Evolutionary conservation across 1,140 invertebrate species (phyloP).

Genomic region (Leptinotarsa defecta): DNA sequence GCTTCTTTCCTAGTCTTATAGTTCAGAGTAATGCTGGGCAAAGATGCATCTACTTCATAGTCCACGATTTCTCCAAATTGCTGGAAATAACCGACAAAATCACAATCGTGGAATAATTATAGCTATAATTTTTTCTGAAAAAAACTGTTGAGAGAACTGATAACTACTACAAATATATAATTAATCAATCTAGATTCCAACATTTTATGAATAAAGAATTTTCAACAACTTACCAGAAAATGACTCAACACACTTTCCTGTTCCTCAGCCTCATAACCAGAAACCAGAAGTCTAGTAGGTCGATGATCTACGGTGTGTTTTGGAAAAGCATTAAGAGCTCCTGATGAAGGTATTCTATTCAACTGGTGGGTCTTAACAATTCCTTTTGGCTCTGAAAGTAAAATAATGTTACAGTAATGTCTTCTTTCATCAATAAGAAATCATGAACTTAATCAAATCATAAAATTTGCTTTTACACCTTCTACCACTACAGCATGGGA

Average conservation of each 20-base stretch:
- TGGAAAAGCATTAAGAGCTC: constrained; percentile 45
- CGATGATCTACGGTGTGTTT: constrained; percentile 77
- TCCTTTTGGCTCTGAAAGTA: constrained; percentile 34
- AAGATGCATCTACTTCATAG: constrained; percentile 68
- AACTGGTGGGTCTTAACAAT: constrained; percentile 36
- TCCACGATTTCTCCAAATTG: constrained; percentile 75
- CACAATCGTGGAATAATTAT: neutral
- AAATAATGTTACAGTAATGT: constrained; percentile 10
- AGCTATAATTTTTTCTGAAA: too few species aligned
- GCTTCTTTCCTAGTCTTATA: constrained; percentile 76
- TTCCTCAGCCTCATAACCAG: constrained; percentile 76
- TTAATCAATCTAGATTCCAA: too few species aligned
- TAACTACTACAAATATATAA: too few species aligned
- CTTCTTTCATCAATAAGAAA: too few species aligned
- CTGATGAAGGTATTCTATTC: constrained; percentile 42
- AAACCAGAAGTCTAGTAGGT: constrained; percentile 77
- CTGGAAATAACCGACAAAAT: constrained; percentile 57
- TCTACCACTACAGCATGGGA: too few species aligned
- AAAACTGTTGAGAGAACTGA: too few species aligned
- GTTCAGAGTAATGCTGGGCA: constrained; percentile 70
- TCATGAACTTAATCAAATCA: too few species aligned
- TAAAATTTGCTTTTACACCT: too few species aligned
- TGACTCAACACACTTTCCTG: constrained; percentile 71
- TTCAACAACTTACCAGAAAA: constrained; percentile 64
- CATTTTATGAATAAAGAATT: too few species aligned